These are phyloP conservation scores for Lonchura striata DNA, from an alignment of 2,113 vertebrate species.

Conservation along the genomic window DNA sequence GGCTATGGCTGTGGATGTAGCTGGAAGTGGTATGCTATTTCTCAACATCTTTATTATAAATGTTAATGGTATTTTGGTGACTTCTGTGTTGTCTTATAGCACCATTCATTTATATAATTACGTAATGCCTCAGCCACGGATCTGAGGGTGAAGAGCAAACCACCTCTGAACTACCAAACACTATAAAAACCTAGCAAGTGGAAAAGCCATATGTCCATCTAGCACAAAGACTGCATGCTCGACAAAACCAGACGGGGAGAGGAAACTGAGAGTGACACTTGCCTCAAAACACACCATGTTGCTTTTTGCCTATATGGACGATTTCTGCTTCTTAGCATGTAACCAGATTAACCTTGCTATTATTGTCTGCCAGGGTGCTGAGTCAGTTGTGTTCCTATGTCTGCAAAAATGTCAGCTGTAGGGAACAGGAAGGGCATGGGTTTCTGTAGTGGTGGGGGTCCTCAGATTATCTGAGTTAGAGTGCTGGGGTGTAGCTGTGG, in stretches of 20 bases:
- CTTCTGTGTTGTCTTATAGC: neutral
- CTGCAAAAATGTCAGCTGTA: neutral
- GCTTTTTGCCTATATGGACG: neutral
- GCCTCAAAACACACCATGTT: neutral
- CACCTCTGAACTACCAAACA: neutral
- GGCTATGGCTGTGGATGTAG: neutral
- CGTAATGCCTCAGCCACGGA: neutral
- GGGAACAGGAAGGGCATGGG: neutral
- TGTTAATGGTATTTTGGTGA: neutral
- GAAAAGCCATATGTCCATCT: neutral
- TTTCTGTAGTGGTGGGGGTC: neutral
- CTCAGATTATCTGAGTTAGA: neutral
- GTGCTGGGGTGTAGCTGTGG: neutral
- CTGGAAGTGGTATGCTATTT: neutral
- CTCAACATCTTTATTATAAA: neutral
- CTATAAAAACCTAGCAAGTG: neutral
- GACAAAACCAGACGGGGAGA: neutral
- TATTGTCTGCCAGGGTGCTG: neutral
- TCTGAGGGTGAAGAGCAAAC: neutral
- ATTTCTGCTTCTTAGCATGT: neutral
- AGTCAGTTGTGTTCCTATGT: neutral
- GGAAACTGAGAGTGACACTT: neutral
- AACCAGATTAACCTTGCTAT: constrained; percentile 27
- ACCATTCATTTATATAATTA: neutral
- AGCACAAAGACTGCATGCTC: neutral